Base-by-base conservation (phyloP, 2,888 invertebrate species). In the Cantharis nigra region DNA sequence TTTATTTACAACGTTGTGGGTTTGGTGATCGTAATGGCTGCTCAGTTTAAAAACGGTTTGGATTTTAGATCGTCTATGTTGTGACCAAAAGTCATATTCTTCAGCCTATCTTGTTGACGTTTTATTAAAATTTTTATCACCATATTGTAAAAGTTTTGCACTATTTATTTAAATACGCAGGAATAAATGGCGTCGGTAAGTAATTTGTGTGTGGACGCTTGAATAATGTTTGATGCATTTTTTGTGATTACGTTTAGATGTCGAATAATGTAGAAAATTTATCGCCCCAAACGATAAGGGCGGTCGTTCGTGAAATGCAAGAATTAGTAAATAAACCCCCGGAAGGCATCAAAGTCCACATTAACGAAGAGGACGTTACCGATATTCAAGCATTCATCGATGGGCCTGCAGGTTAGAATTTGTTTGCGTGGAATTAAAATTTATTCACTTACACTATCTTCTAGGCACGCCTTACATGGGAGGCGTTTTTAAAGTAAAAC, bases 311-410 rank as follows among this genome's bases (percentile, higher is more conserved):
- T 87, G 98, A 98, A 90, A 92, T 98, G 91, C 94, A 94, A 85
- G 94, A 94, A 83, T 90, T 98, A 85, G 92, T 93, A 77, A 92
- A 92, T 81, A 92, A 92, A 84, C 96, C 98, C 81, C 96, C 97
- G 74, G 97, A 98, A 90, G 98, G 98, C 81, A 94, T 98, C 82
- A 94, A 96, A 90, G 93, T 98, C 83, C 91, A 93, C 87, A 91
- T 97, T 80, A 97, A 97, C 85, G 98, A 98, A 83, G 94, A 96
- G 86, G 97, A 98, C 89, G 94, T 98, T 78, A 97, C 97, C 65
- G 97, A 98, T 88, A 96, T 98, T 85, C 95, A 97, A 86, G 98
- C 98, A 16, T 92, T 93, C 81, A 95, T 98, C 85, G 96, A 97
- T 84, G 98, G 98, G 1, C 98, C 98, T 77, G 85, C 87, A 82